Percentiles rank a stretch among this genome's conserved stretches.
phyloP scores from a whole-genome alignment of 1,140 invertebrate genomes.

The Varroa destructor region DNA sequence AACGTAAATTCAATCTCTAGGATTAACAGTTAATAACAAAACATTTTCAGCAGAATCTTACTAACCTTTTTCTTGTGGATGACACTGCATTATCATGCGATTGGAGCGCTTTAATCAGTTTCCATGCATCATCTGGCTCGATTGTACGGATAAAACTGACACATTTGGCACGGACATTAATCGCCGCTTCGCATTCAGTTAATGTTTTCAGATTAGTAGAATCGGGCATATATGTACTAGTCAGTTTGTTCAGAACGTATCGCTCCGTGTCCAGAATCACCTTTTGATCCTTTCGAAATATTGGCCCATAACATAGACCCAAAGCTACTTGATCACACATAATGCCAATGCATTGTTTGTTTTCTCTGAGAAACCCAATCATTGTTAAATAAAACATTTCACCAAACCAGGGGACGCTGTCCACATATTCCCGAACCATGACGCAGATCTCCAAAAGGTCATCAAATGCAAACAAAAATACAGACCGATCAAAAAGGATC shows the following conservation, averaged over 20 bases:
- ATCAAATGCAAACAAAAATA: too few species aligned
- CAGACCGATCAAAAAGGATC: background rate
- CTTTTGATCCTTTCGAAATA: constrained; percentile 17
- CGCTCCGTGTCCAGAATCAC: background rate
- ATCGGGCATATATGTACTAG: background rate
- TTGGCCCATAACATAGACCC: constrained; percentile 7
- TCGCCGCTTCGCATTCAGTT: background rate
- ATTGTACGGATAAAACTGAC: background rate
- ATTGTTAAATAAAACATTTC: constrained; percentile 1
- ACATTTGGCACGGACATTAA: background rate
- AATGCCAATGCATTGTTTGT: background rate
- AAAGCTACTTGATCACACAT: background rate
- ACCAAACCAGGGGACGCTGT: constrained; percentile 3
- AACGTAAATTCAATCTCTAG: too few species aligned
- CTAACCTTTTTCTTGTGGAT: constrained; percentile 11
- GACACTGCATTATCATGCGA: background rate
- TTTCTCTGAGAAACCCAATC: background rate
- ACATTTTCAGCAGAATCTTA: background rate
- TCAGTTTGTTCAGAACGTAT: background rate
- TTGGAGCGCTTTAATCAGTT: background rate
- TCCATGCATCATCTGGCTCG: background rate
- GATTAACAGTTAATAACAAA: too few species aligned
- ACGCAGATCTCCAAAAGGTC: background rate
- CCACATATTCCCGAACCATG: background rate
- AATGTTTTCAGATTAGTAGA: background rate